A percentile compares a stretch with the other conserved stretches of the same genome.
Evolutionary conservation across 2,113 vertebrate species (phyloP).

Genomic region (Chaetura pelagica): DNA sequence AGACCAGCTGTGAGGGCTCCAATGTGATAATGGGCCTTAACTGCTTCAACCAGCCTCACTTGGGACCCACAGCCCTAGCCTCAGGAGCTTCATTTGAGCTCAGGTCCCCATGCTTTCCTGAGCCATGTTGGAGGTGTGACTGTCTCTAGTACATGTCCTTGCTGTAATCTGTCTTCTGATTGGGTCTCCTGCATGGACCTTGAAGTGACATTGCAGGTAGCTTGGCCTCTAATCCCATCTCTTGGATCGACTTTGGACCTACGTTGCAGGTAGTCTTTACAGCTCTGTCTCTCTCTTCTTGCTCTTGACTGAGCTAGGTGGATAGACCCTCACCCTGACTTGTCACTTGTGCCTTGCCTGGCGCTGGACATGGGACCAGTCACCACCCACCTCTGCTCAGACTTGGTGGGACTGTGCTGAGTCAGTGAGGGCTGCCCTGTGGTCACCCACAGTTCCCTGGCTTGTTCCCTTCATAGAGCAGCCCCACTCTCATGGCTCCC

Average conservation of each 20-base stretch:
- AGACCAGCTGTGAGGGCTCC: neutral
- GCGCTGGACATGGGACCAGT: neutral
- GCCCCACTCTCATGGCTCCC: accelerated
- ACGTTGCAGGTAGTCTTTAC: neutral
- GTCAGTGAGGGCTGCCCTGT: neutral
- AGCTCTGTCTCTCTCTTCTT: neutral
- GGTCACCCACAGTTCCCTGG: neutral
- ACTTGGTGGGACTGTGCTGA: neutral
- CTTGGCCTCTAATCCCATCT: neutral
- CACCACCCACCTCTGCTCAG: neutral
- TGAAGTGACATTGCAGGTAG: neutral
- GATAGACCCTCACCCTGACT: neutral
- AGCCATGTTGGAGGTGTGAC: accelerated
- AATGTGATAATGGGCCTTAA: neutral
- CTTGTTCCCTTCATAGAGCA: neutral
- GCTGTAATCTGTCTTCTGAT: neutral
- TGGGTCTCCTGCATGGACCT: neutral
- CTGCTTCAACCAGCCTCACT: neutral
- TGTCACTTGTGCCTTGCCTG: neutral
- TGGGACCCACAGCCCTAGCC: accelerated
- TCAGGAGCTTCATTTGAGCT: neutral
- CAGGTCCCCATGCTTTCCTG: accelerated
- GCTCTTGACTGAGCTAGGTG: neutral
- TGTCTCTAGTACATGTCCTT: neutral
- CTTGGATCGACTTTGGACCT: neutral